Evolutionary conservation across 2,888 invertebrate genomes (phyloP).

Genomic region (Trachelus tabidus): DNA sequence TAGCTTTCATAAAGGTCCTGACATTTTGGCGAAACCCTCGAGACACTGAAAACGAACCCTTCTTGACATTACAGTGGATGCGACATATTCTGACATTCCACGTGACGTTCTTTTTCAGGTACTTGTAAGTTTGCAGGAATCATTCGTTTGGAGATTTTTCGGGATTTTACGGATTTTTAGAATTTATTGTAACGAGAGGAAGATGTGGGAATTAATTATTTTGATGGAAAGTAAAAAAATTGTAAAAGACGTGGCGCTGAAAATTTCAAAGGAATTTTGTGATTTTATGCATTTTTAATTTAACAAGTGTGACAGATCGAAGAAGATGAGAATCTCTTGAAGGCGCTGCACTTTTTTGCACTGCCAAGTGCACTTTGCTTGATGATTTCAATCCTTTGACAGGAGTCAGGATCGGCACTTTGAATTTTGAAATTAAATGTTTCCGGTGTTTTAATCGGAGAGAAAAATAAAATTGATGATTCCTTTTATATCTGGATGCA

Average conservation of each 20-base stretch:
- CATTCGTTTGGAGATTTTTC: background rate
- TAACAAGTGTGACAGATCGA: background rate
- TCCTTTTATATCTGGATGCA: background rate
- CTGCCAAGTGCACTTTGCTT: background rate
- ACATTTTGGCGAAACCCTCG: slow-evolving; percentile 41
- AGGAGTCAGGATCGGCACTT: background rate
- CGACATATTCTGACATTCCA: background rate
- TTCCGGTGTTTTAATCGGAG: background rate
- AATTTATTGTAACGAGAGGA: background rate
- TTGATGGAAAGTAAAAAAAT: background rate
- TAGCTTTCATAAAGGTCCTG: slow-evolving; percentile 37
- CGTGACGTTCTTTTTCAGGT: background rate
- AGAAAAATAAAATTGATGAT: background rate
- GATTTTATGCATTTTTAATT: background rate
- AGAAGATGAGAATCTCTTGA: background rate
- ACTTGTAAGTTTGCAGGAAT: too few relatives aligned
- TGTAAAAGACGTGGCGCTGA: background rate
- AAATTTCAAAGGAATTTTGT: background rate
- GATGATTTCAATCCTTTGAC: background rate
- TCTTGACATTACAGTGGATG: slow-evolving; percentile 33
- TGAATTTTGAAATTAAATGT: background rate
- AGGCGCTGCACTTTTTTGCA: background rate
- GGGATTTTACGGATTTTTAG: background rate
- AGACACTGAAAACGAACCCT: slow-evolving; percentile 30
- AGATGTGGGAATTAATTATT: background rate